A percentile compares a stretch with the other conserved stretches of the same genome.
These are phyloP conservation scores for Tenthredo scrophulariae DNA, from an alignment of 2,888 invertebrate species.

Conservation along the genomic window DNA sequence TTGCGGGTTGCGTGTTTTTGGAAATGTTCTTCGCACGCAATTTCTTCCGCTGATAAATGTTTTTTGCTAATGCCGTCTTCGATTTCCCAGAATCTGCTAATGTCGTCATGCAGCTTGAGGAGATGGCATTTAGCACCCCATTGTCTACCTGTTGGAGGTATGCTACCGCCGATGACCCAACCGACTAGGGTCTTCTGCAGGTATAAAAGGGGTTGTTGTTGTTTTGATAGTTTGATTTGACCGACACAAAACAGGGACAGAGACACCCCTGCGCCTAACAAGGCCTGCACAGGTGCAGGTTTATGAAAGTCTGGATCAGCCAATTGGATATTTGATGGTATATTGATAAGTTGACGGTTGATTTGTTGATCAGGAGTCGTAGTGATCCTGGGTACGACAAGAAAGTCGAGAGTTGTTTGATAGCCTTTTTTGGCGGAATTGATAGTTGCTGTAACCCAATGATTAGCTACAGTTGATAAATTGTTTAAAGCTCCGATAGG, in stretches of 20 bases:
- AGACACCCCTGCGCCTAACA: conserved; percentile 55
- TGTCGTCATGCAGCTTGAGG: conserved; percentile 48
- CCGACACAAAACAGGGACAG: conserved; percentile 52
- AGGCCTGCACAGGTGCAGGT: conserved; percentile 49
- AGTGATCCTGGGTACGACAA: background rate
- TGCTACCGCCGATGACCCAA: background rate
- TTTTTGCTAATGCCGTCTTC: background rate
- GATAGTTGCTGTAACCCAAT: conserved; percentile 6
- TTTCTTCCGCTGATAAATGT: background rate
- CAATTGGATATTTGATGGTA: conserved; percentile 25
- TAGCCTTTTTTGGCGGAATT: background rate
- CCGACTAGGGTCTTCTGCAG: conserved; percentile 20
- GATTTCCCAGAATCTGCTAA: conserved; percentile 40
- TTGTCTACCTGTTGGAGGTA: conserved; percentile 6
- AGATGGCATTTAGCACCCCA: background rate
- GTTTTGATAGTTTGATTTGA: conserved; percentile 6
- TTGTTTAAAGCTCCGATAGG: conserved; percentile 34
- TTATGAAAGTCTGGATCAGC: conserved; percentile 58
- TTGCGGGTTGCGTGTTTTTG: conserved; percentile 3
- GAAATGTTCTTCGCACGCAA: conserved; percentile 54
- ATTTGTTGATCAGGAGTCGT: conserved; percentile 17
- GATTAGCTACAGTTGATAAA: conserved; percentile 13
- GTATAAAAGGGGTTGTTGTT: background rate
- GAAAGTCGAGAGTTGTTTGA: background rate
- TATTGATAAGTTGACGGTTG: background rate